phyloP scores from a whole-genome alignment of 2,797 vertebrate genomes.

The Lepilemur septentrionalis region DNA sequence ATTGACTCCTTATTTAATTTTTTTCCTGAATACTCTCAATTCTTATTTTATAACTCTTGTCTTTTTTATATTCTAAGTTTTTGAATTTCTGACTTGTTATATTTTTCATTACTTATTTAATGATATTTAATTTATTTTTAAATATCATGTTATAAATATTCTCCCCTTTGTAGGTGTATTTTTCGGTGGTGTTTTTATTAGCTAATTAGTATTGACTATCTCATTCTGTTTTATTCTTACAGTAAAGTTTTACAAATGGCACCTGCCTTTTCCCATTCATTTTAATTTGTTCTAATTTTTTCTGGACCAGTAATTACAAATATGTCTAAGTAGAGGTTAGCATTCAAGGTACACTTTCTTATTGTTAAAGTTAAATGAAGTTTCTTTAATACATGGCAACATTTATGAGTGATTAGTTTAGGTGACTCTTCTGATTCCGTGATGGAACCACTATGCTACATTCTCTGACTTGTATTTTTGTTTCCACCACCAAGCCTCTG shows the following conservation, averaged over 20 bases:
- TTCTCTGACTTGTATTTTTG: background rate
- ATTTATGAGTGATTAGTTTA: background rate
- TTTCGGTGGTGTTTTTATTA: background rate
- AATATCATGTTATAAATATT: background rate
- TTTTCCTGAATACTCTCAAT: background rate
- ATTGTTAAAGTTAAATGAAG: background rate
- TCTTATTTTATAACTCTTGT: background rate
- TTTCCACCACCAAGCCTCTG: background rate
- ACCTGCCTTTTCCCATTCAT: background rate
- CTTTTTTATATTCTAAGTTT: background rate
- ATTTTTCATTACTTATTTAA: background rate
- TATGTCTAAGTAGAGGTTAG: background rate
- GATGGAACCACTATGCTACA: background rate
- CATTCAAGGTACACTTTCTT: background rate
- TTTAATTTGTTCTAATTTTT: background rate
- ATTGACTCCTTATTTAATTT: background rate
- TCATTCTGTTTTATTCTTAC: background rate
- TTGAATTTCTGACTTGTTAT: background rate
- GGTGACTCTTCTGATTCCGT: background rate
- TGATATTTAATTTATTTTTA: slow-evolving; percentile 9
- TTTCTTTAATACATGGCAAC: background rate
- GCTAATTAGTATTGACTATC: background rate
- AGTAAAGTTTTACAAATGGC: background rate
- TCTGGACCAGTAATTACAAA: background rate
- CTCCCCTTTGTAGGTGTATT: background rate